These are phyloP conservation scores for Catalaphyllia jardinei DNA, from an alignment of 64 coral and sea anemone genomes.

Conservation along the genomic window DNA sequence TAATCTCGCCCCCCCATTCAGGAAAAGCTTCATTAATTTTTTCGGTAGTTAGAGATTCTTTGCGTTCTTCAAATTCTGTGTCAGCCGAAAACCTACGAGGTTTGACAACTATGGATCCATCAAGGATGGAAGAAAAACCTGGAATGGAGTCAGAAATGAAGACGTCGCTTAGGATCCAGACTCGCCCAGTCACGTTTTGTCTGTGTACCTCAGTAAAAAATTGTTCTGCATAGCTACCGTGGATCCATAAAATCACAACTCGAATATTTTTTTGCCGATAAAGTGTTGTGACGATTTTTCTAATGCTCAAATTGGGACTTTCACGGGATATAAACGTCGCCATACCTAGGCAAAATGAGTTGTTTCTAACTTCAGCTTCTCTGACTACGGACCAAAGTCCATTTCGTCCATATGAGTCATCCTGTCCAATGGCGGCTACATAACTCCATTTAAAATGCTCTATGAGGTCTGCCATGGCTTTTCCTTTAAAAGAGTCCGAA, in stretches of 20 bases:
- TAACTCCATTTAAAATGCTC: conserved; percentile 62
- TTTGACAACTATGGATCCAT: not conserved
- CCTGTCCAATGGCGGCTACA: conserved; percentile 53
- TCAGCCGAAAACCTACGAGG: not conserved
- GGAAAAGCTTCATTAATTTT: not conserved
- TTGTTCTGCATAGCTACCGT: not conserved
- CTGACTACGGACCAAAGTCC: conserved; percentile 17
- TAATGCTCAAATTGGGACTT: not conserved
- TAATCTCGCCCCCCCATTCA: conserved; percentile 55
- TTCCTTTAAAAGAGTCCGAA: conserved; percentile 56
- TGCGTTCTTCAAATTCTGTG: not conserved
- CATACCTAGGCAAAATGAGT: conserved; percentile 26
- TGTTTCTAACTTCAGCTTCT: not conserved
- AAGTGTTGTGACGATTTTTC: conserved; percentile 3
- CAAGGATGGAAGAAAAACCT: not conserved
- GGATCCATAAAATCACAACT: conserved; percentile 10
- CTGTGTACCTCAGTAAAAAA: not conserved
- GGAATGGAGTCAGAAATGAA: not conserved
- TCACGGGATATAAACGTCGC: not conserved
- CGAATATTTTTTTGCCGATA: not conserved
- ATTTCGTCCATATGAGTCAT: conserved; percentile 65
- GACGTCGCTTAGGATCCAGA: conserved; percentile 17
- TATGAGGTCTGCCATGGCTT: conserved; percentile 66
- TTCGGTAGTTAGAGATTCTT: not conserved
- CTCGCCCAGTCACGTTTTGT: conserved; percentile 9